Evolutionary conservation across 1,140 invertebrate species (phyloP).

Genomic region (Philopotamus ludificatus): DNA sequence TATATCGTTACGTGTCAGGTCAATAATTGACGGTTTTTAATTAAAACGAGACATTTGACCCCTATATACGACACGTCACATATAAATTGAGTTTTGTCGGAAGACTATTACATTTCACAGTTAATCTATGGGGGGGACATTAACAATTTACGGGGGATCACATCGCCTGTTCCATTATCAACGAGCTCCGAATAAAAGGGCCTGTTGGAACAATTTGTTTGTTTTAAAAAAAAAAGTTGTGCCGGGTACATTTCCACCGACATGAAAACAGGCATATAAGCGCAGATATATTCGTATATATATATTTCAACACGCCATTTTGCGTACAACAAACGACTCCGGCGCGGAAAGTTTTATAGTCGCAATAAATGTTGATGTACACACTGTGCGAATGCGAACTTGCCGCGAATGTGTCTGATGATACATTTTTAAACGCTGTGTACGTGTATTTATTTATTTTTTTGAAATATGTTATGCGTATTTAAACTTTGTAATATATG

Average conservation of each 20-base stretch:
- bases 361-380: too few species aligned
- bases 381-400: too few species aligned
- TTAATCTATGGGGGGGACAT: constrained; percentile 29
- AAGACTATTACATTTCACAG: constrained; percentile 22
- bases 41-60: too few species aligned
- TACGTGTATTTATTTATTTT: too few species aligned
- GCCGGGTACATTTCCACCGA: background rate
- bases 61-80: too few species aligned
- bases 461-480: too few species aligned
- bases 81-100: background rate
- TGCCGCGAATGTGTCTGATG: too few species aligned
- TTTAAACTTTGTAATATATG: too few species aligned
- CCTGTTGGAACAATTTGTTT: constrained; percentile 29
- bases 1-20: too few species aligned
- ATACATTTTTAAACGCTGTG: too few species aligned
- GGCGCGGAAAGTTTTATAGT: constrained; percentile 24
- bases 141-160: constrained; percentile 26
- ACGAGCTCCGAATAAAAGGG: constrained; percentile 22
- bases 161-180: constrained; percentile 27
- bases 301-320: constrained; percentile 23
- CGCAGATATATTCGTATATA: background rate
- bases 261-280: background rate
- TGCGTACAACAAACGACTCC: constrained; percentile 18
- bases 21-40: too few species aligned
- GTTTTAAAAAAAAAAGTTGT: constrained; percentile 28